Evolutionary conservation across 2,888 invertebrate species (phyloP), one percentile per base, ranked within the genome.

Genomic region (Drosophila testacea): DNA sequence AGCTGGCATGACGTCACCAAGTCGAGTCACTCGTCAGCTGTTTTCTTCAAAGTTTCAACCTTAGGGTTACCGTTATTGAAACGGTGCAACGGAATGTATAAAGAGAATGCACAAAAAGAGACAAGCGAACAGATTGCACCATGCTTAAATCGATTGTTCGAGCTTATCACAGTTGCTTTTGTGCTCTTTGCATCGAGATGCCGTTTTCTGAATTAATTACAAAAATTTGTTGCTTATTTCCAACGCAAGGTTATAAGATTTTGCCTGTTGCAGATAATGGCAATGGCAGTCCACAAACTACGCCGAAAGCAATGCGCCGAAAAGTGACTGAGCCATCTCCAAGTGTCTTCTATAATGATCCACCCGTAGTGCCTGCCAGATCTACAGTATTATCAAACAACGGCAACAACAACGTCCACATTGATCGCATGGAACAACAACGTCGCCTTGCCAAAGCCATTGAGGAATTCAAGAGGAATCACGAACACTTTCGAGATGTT

Each of bases 401-500:
- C 62, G 52, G 11, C 30, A 79, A 64, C 57, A 75, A 41, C 71
- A 64, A 60, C 13, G 57, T 41, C 39, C 62, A 71, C 34, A 50
- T 42, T 22, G 76, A 68, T 11, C 55, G 42, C 27, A 16, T 62
- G 51, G 75, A 85, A 63, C 73, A 69, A 50, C 63, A 81, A 60
- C 47, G 39, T 9, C 72, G 59, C 7, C 61, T 55, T 48, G 60
- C 56, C n/a, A 65, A 38, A 10, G 77, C 68, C n/a, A 44, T 47
- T 2, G 76, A 74, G 6, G 75, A 83, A 36, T 92, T 92, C 47
- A 76, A 72, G 4, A 73, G 75, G 13, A 59, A 74, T 10, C 92
- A 92, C 51, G 92, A 93, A 61, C 73, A 72, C 41, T 91, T 89
- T 73, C 89, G 90, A 9, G 65, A 79, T 36, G 63, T 88, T 44